phyloP scores from a whole-genome alignment of 2,888 invertebrate genomes.

The Cryptocephalus moraei region DNA sequence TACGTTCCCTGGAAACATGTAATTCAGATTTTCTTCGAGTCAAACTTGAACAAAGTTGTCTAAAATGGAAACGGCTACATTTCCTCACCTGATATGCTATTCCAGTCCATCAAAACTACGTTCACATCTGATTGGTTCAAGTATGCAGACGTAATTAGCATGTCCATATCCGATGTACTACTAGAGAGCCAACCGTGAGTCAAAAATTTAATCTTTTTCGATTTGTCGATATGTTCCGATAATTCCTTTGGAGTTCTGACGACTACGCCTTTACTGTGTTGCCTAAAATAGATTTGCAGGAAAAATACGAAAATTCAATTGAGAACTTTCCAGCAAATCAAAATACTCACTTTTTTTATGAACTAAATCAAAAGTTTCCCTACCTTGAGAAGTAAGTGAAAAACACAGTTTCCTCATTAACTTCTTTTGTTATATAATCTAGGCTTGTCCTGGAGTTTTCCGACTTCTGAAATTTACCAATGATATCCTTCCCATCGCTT shows the following conservation, averaged over 20 bases:
- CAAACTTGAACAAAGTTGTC: neutral
- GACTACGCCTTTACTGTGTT: constrained; percentile 10
- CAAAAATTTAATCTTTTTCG: constrained; percentile 40
- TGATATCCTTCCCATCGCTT: constrained; percentile 34
- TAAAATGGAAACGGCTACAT: neutral
- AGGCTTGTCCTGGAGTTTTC: neutral
- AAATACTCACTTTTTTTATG: too few relatives aligned
- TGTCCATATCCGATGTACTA: constrained; percentile 35
- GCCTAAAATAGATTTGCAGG: constrained; percentile 6
- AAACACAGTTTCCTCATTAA: too few relatives aligned
- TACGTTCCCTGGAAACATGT: constrained; percentile 14
- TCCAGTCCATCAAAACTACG: constrained; percentile 35
- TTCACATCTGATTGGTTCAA: constrained; percentile 39
- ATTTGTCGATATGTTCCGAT: constrained; percentile 31
- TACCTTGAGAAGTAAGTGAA: too few relatives aligned
- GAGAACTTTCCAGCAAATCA: too few relatives aligned
- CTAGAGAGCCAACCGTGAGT: constrained; percentile 46
- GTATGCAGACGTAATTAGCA: constrained; percentile 39
- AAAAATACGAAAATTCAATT: too few relatives aligned
- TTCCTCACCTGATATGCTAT: constrained; percentile 10
- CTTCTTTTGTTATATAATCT: neutral
- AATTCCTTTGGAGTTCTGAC: constrained; percentile 6
- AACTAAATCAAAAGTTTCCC: too few relatives aligned
- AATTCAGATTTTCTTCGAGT: neutral
- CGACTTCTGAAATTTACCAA: neutral